These are phyloP conservation scores for Episyrphus balteatus DNA, from an alignment of 1,140 invertebrate genomes.

Conservation along the genomic window DNA sequence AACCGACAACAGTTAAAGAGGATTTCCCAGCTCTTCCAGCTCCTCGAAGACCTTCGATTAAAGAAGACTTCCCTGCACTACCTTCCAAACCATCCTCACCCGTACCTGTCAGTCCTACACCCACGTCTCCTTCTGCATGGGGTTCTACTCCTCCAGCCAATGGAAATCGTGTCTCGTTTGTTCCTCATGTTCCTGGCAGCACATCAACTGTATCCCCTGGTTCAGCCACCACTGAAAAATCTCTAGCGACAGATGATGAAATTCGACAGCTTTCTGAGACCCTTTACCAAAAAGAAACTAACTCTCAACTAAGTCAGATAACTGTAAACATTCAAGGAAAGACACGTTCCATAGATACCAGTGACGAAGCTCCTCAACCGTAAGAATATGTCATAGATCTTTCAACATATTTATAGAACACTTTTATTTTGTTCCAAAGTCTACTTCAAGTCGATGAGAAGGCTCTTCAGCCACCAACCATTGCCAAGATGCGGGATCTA, in stretches of 20 bases:
- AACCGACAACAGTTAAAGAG: constrained; percentile 22
- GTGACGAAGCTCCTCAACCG: constrained; percentile 62
- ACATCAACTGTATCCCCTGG: constrained; percentile 23
- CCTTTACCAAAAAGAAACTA: constrained; percentile 56
- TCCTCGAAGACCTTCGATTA: constrained; percentile 20
- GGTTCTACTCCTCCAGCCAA: neutral
- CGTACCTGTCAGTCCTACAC: neutral
- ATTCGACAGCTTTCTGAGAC: constrained; percentile 51
- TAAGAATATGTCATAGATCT: constrained; percentile 38
- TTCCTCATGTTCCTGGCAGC: constrained; percentile 13
- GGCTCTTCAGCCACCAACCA: constrained; percentile 42
- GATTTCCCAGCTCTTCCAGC: constrained; percentile 22
- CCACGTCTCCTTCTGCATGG: neutral
- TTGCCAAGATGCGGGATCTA: constrained; percentile 52
- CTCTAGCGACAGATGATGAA: constrained; percentile 38
- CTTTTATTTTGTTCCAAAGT: constrained; percentile 11
- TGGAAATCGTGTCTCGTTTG: constrained; percentile 14
- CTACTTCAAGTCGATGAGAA: constrained; percentile 21
- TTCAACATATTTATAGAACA: constrained; percentile 4
- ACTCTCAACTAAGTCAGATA: constrained; percentile 54
- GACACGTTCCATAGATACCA: constrained; percentile 50
- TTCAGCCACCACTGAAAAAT: constrained; percentile 12
- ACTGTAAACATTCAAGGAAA: constrained; percentile 60
- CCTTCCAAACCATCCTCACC: constrained; percentile 15
- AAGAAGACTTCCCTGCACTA: constrained; percentile 24